These are phyloP conservation scores for Amitus sp. DNA, from an alignment of 2,888 invertebrate genomes.

Conservation along the genomic window DNA sequence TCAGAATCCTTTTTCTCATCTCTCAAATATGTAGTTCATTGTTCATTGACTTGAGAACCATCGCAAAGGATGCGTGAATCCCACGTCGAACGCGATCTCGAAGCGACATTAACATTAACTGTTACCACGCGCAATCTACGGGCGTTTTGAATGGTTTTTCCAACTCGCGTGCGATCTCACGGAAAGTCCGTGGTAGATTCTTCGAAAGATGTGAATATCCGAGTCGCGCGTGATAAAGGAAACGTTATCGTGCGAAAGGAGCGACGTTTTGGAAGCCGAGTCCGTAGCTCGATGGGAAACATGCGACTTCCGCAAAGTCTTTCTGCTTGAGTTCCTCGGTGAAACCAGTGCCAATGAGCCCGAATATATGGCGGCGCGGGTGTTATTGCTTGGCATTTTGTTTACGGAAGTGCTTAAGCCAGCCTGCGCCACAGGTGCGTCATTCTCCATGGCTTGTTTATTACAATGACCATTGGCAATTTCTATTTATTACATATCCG, in stretches of 20 bases:
- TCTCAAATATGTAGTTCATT: not conserved
- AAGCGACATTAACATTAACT: not conserved
- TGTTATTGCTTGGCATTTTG: constrained; percentile 64
- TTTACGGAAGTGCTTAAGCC: constrained; percentile 64
- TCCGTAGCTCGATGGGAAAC: constrained; percentile 51
- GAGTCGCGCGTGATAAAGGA: not conserved
- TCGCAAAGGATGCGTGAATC: constrained; percentile 47
- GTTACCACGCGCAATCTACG: not conserved
- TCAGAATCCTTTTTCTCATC: not conserved
- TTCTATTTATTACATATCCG: constrained; percentile 12
- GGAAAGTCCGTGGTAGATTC: not conserved
- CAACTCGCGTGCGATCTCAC: constrained; percentile 3
- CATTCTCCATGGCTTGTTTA: constrained; percentile 40
- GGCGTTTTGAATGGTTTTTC: constrained; percentile 6
- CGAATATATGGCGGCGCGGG: constrained; percentile 65
- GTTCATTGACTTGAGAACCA: constrained; percentile 20
- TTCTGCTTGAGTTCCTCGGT: constrained; percentile 52
- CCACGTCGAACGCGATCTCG: constrained; percentile 38
- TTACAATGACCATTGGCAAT: no score
- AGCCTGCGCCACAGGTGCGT: constrained; percentile 61
- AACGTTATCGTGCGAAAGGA: constrained; percentile 6
- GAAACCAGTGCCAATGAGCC: constrained; percentile 60
- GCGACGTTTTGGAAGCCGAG: constrained; percentile 18
- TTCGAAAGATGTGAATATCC: constrained; percentile 5
- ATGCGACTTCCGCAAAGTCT: constrained; percentile 54